Base-by-base conservation (phyloP, 2,888 invertebrate species). In the Cyclophora albipunctata region DNA sequence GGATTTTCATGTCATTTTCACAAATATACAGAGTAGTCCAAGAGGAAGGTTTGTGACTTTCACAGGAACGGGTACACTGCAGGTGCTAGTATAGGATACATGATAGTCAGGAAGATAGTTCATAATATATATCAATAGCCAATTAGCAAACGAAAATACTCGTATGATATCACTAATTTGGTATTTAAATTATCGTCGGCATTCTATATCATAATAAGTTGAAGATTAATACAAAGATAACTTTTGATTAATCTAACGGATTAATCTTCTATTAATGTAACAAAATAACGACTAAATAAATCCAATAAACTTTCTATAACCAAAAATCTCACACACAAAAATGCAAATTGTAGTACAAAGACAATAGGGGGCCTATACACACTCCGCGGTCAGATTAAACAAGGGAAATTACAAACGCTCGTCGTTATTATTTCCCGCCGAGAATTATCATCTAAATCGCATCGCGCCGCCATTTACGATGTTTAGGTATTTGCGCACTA, bases 401-500 rank as follows among this genome's bases (percentile, higher is more conserved):
- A 78, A 59, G 54, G 67, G 66, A 75, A 78, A 82, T 79, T 77
- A 81, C 79, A 64, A 62, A 64, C 69, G 67, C 66, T 71, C 69
- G 64, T 77, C 81, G 80, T 85, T 87, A 84, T 85, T 84, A 86
- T 84, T 83, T 83, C 80, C 77, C 69, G 62, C 57, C 56, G 65
- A 62, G 83, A 81, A 87, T 88, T 87, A 87, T 83, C 85, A 86
- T 88, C 87, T 87, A 85, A 87, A 88, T 87, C 87, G 86, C 82
- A 84, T 86, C 79, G 77, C 78, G 73, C 73, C 75, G 66, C 80
- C 84, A 81, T 82, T 83, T 80, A 83, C 78, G 78, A 74, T 81
- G 87, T 85, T 84, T 86, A 87, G 88, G 88, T 88, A 84, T 88
- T 87, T 87, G 83, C 86, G 73, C 81, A 88, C 88, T 88, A 88